A percentile compares a stretch with the other conserved stretches of the same genome.
phyloP scores from a whole-genome alignment of 1,140 invertebrate genomes.

The Drosophila bipectinata region DNA sequence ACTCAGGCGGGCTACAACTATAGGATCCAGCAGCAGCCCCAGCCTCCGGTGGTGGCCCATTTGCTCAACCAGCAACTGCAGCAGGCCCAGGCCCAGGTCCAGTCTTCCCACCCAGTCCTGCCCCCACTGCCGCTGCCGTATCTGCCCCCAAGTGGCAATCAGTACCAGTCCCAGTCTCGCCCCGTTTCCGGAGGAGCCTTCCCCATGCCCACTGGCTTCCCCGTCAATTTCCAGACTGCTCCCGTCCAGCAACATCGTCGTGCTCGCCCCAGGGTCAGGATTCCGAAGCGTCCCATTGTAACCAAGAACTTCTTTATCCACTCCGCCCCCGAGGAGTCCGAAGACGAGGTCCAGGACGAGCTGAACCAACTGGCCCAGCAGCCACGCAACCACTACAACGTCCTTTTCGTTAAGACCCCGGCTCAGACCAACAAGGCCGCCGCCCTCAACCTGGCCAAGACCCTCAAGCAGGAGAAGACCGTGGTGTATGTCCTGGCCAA shows the following conservation, averaged over 20 bases:
- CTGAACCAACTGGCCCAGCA: slow-evolving; percentile 71
- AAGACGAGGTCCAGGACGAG: slow-evolving; percentile 79
- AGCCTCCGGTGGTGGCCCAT: slow-evolving; percentile 57
- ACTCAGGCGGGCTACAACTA: slow-evolving; percentile 73
- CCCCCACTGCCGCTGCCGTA: slow-evolving; percentile 64
- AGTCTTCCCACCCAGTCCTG: slow-evolving; percentile 56
- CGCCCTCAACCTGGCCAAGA: slow-evolving; percentile 88
- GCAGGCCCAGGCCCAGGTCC: slow-evolving; percentile 35
- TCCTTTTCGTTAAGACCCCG: slow-evolving; percentile 94
- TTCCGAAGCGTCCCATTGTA: slow-evolving; percentile 74
- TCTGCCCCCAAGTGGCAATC: slow-evolving; percentile 51
- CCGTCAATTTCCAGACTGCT: slow-evolving; percentile 68
- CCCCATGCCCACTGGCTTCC: slow-evolving; percentile 71
- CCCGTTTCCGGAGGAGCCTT: slow-evolving; percentile 34
- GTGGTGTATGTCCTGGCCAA: slow-evolving; percentile 93
- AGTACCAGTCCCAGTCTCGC: slow-evolving; percentile 34
- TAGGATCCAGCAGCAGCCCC: slow-evolving; percentile 51
- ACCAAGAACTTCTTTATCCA: slow-evolving; percentile 83
- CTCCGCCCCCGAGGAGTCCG: slow-evolving; percentile 78
- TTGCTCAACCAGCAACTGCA: slow-evolving; percentile 66
- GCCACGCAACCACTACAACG: slow-evolving; percentile 86
- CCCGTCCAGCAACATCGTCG: slow-evolving; percentile 63
- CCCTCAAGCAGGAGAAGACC: slow-evolving; percentile 92
- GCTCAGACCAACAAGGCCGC: slow-evolving; percentile 88
- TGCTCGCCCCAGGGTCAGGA: slow-evolving; percentile 62